Evolutionary conservation across 2,797 vertebrate genomes (phyloP), one percentile per base, ranked within the genome.

Genomic region (Cirrhinus molitorella): DNA sequence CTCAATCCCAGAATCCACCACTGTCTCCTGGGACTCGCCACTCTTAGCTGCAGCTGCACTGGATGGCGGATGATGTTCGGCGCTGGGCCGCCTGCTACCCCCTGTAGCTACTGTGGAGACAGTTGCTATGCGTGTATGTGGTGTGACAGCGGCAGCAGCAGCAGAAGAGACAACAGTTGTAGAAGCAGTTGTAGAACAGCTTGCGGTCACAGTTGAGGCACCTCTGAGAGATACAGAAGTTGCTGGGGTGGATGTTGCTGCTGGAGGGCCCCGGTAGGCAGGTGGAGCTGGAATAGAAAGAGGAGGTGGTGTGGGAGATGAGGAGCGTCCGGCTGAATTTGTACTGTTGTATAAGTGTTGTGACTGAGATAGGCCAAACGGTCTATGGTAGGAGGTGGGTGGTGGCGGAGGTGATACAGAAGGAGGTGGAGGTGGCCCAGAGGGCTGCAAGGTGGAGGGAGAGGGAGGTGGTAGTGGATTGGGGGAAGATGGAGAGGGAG

Each of bases 1-100:
- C 86, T 98, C 97, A 16, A 98, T 98, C 4, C 97, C 97, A 28
- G 97, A 98, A 84, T 98, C 97, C 72, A 94, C 95, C 78, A 96
- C 94, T 3, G 94, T 95, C 85, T 96, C 95, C 91, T 92, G 95
- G 71, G 97, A 97, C 87, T 97, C 97, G 1, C 96, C 96, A 81
- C 96, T 96, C 43, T 96, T 97, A 37, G 95, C 45, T 43, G 80
- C 73, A 49, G 81, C 51, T 55, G 80, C 21, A 82, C 94, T 70
- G 79, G 92, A 90, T 83, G 94, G 81, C 88, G 94, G 3, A 85
- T 94, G 83, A 90, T 96, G 93, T 87, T 96, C 96, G 55, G 96
- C 95, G 76, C 94, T 92, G 17, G 93, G 73, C 72, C 96, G 90
- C 17, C 91, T 91, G 28, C 87, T 87, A 17, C 86, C 83, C 70